Base-by-base conservation (phyloP, 2,113 vertebrate species). In the Orthonyx spaldingii region DNA sequence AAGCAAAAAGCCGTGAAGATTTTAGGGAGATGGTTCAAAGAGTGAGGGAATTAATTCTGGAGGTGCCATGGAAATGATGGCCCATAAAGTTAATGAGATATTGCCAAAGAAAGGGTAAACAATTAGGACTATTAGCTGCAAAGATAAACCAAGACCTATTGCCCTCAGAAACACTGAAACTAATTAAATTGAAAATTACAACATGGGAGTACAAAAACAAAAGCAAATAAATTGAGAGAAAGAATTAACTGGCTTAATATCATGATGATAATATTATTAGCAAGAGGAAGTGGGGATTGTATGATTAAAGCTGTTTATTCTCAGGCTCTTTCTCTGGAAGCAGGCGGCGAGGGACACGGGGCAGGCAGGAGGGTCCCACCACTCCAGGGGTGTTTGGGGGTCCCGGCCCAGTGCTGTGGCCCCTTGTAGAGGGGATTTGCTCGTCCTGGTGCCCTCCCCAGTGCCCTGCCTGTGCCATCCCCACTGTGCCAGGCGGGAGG, bases 41-140 rank as follows among this genome's bases (percentile, higher is more conserved):
- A 88, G 61, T 8, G 35, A 94, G 85, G 87, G 92, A 97, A 97
- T 97, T 96, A 95, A 97, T 97, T 95, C 97, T 35, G 89, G 69
- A 94, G 96, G 64, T 92, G 94, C 89, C 93, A 91, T 14, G 32
- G 90, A 95, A 97, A 97, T 47, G 91, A 94, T 95, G 83, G 97
- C 92, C 97, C 96, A 97, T 98, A 97, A 98, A 98, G 97, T 97
- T 98, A 98, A 98, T 97, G 97, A 98, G 98, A 98, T 97, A 96
- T 92, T 87, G 95, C 91, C 63, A 91, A 96, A 97, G 93, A 92
- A 97, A 97, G 96, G 93, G 94, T 98, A 97, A 98, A 97, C 98
- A 98, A 98, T 98, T 98, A 98, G 96, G 84, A 46, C 96, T 96
- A 97, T 98, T 97, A 97, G 96, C 97, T 89, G 90, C n/a, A 20